Conservation (phyloP, 2,888 invertebrate species). For the Caenorhabditis sinica region DNA sequence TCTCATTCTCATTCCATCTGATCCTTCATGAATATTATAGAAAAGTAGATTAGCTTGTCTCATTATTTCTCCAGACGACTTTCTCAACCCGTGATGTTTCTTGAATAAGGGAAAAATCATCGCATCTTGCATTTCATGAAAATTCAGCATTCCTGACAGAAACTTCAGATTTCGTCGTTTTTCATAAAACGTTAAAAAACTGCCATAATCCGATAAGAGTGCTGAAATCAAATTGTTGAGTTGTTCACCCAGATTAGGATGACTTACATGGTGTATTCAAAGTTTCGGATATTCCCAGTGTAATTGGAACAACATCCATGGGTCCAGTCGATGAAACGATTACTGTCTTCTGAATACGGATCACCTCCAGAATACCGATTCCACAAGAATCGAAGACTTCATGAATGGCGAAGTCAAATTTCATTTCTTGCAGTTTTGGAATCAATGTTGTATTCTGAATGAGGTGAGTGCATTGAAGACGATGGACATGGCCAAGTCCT, state of each 20-base stretch:
- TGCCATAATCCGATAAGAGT: slow-evolving; percentile 61
- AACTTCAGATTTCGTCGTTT: slow-evolving; percentile 58
- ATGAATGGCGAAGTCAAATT: slow-evolving; percentile 67
- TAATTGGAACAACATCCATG: slow-evolving; percentile 68
- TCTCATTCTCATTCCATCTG: slow-evolving; percentile 44
- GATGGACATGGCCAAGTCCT: slow-evolving; percentile 62
- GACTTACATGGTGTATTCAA: slow-evolving; percentile 57
- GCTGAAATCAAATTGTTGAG: slow-evolving; percentile 31
- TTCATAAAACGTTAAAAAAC: slow-evolving; percentile 17
- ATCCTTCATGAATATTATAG: slow-evolving; percentile 55
- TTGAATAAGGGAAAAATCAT: slow-evolving; percentile 32
- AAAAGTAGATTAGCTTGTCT: slow-evolving; percentile 55
- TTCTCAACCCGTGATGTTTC: slow-evolving; percentile 32
- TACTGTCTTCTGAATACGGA: slow-evolving; percentile 61
- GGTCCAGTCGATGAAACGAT: slow-evolving; percentile 70
- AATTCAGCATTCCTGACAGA: slow-evolving; percentile 58
- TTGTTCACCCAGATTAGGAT: too few relatives aligned
- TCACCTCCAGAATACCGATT: slow-evolving; percentile 61
- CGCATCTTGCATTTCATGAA: slow-evolving; percentile 58
- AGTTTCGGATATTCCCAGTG: slow-evolving; percentile 61
- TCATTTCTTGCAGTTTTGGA: slow-evolving; percentile 47
- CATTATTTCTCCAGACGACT: slow-evolving; percentile 52
- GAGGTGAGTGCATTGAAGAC: slow-evolving; percentile 62
- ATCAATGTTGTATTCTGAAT: slow-evolving; percentile 58
- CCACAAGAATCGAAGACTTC: slow-evolving; percentile 74